A percentile compares a stretch with the other conserved stretches of the same genome.
Conservation (phyloP, 2,888 invertebrate species). For the Agrypnus murinus region DNA sequence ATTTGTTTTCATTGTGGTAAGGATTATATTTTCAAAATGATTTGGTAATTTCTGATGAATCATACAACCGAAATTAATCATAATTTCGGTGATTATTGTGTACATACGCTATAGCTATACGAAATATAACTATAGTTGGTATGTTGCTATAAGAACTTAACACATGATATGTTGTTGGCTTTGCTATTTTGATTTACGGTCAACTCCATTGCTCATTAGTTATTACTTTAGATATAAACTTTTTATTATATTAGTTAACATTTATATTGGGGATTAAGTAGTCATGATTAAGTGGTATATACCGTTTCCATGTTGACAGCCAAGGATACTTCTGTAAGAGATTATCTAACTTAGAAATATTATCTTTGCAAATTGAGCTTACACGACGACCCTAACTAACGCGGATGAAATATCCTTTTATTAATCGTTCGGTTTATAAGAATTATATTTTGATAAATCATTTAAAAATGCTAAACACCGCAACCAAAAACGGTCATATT, state of each 20-base stretch:
- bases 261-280: constrained; percentile 34
- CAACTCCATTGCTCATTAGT: constrained; percentile 25
- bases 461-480: constrained; percentile 11
- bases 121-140: constrained; percentile 9
- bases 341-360: constrained; percentile 25
- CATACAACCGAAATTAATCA: too few species aligned
- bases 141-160: constrained; percentile 6
- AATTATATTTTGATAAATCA: constrained; percentile 6
- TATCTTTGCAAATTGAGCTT: constrained; percentile 30
- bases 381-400: constrained; percentile 16
- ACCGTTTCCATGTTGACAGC: constrained; percentile 28
- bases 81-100: too few species aligned
- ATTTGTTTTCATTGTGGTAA: constrained; percentile 28
- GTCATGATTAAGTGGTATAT: constrained; percentile 30
- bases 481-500: too few species aligned
- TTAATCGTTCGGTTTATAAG: background rate
- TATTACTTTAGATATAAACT: constrained; percentile 26
- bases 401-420: constrained; percentile 11
- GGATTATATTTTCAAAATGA: constrained; percentile 33
- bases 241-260: constrained; percentile 33
- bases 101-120: background rate
- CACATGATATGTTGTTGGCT: constrained; percentile 27
- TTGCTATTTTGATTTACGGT: constrained; percentile 34
- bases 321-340: constrained; percentile 28
- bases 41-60: too few species aligned